Evolutionary conservation across 2,888 invertebrate genomes (phyloP), one percentile per base, ranked within the genome.

Genomic region (Ernsta delagoae): DNA sequence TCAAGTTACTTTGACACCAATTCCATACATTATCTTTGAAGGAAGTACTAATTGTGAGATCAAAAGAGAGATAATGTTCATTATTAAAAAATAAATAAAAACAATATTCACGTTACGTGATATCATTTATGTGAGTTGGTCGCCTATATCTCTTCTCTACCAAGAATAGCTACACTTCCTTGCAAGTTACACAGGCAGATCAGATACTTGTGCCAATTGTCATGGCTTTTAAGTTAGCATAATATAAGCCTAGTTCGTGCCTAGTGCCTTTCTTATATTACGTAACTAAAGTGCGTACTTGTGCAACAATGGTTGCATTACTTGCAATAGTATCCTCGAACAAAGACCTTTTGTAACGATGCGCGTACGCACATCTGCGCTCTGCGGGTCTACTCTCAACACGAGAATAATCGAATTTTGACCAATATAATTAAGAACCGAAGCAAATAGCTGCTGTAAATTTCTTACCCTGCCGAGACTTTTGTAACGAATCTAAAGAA

Each of bases 261-360:
- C 12, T 48, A 48, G 50, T 50, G 6, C 50, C 50, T 50, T 50
- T 50, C 50, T 50, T n/a, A 50, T 50, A 12, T 50, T 50, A 50
- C 16, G 16, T 16, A 50, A 50, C 24, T 4, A 24, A 53, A 53
- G 8, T 53, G 50, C 50, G 50, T 53, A 24, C 50, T 53, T 53
- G 50, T 53, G 24, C 50, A 69, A 63, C 50, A 48, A 50, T 50
- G 36, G n/a, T 16, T 53, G 45, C 34, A 48, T 48, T 48, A 48
- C 48, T 48, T 57, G 48, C 48, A 48, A 11, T 48, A 65, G 48
- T 67, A 70, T 67, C 24, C 62, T 65, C 56, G 72, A 68, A 75
- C 75, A 75, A 74, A 75, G 71, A 73, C 16, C 73, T 73, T 71
- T 75, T 73, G 74, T 50, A 50, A 50, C 50, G 16, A 50, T 74